These are phyloP conservation scores for Aphidius colemani DNA, from an alignment of 2,888 invertebrate species.

Conservation along the genomic window DNA sequence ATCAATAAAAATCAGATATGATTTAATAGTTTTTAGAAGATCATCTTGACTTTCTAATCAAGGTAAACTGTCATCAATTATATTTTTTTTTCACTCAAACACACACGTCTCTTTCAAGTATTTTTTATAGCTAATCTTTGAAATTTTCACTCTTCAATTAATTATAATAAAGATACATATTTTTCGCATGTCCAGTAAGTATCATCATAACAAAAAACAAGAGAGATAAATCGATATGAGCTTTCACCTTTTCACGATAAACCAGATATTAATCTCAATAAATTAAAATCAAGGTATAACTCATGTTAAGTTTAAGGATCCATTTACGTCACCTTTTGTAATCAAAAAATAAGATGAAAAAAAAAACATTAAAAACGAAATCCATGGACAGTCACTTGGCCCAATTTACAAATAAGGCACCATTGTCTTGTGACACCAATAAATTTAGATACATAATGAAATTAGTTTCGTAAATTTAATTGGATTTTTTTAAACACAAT, in stretches of 20 bases:
- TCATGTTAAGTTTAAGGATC: not conserved
- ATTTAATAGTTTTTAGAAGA: no score
- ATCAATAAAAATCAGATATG: no score
- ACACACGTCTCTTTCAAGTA: no score
- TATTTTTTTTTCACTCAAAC: no score
- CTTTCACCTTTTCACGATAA: constrained; percentile 44
- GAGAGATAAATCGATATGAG: constrained; percentile 32
- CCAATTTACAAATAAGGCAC: no score
- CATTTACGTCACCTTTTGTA: not conserved
- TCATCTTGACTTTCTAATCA: no score
- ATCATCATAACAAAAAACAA: constrained; percentile 6
- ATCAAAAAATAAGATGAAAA: not conserved
- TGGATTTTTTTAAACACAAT: not conserved
- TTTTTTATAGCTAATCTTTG: no score
- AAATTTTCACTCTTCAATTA: no score
- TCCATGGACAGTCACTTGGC: no score
- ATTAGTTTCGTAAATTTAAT: not conserved
- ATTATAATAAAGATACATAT: no score
- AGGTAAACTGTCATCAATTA: no score
- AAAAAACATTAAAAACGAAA: not conserved
- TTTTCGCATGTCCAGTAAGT: not conserved
- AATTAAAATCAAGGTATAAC: constrained; percentile 11
- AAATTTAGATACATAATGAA: not conserved
- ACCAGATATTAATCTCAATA: constrained; percentile 7
- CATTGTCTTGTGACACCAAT: not conserved